Evolutionary conservation across 2,888 invertebrate species (phyloP), one percentile per base, ranked within the genome.

Genomic region (Villa cingulata): DNA sequence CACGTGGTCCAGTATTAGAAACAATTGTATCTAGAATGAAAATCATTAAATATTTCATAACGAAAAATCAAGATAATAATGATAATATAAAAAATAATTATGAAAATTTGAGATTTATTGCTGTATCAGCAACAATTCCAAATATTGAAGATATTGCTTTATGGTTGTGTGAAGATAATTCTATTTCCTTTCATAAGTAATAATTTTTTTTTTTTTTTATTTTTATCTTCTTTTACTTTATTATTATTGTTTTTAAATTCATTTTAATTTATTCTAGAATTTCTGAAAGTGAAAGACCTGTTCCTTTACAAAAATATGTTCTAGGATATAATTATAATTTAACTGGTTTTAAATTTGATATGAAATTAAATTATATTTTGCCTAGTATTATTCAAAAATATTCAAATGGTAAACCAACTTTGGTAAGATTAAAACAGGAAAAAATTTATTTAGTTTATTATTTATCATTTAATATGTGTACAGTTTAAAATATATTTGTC

Each of bases 1-100:
- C 63, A 1, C 71, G 87, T 44, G 88, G 87, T 1, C 80, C 86
- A 0, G 83, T 81, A 14, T 66, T 88, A 40, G 87, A 88, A 70
- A 83, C 83, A 14, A 81, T 87, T 2, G 80, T 87, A 42, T 82
- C 82, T 58, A 71, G 87, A 50, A 86, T 87, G 86, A 86, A 86
- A 68, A 82, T 83, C 17, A 76, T 83, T 51, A 75, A 80, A 62
- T 72, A 43, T 43, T n/a, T n/a, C n/a, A n/a, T n/a, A n/a, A 34
- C 39, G 12, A 39, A 6, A 6, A 23, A 23, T 23, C 18, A 3
- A 14, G 45, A 23, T 6, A 4, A 23, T 23, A 12, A 9, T 3
- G 4, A 12, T 12, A 3, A 14, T 3, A 32, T 32, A 12, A 17
- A 16, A 1, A 12, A 19, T 4, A 46, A 10, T 18, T 37, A 34